Evolutionary conservation across 2,888 invertebrate genomes (phyloP).

Genomic region (Coenonympha glycerion): DNA sequence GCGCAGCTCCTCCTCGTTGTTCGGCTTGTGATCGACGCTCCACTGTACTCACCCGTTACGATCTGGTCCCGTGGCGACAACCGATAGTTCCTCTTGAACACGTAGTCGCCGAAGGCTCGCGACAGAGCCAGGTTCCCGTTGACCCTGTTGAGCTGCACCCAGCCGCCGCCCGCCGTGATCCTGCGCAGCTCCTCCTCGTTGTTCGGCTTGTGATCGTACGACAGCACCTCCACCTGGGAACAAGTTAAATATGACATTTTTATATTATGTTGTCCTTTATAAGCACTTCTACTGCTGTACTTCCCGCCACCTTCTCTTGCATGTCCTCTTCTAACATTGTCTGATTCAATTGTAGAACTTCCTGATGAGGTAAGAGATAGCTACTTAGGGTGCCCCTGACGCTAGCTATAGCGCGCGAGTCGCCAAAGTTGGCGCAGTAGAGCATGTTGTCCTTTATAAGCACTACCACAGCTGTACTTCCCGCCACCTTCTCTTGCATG

Average conservation of each 20-base stretch:
- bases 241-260: too few species aligned
- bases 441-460: slow-evolving; percentile 88
- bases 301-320: slow-evolving; percentile 95
- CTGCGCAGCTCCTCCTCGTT: slow-evolving; percentile 90
- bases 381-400: slow-evolving; percentile 83
- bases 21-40: too few species aligned
- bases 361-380: neutral
- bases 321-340: slow-evolving; percentile 93
- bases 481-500: slow-evolving; percentile 92
- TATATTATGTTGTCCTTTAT: slow-evolving; percentile 89
- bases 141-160: slow-evolving; percentile 98
- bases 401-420: slow-evolving; percentile 95
- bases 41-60: slow-evolving; percentile 96
- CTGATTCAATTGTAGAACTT: slow-evolving; percentile 82
- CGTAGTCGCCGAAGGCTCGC: slow-evolving; percentile 96
- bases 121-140: slow-evolving; percentile 98
- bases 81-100: slow-evolving; percentile 92
- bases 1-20: slow-evolving; percentile 88
- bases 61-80: slow-evolving; percentile 95
- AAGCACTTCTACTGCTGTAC: slow-evolving; percentile 91
- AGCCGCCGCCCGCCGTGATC: slow-evolving; percentile 96
- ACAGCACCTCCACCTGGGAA: slow-evolving; percentile 80
- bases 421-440: slow-evolving; percentile 98
- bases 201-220: slow-evolving; percentile 97
- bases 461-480: slow-evolving; percentile 93